These are phyloP conservation scores for Drosophila melanosoma DNA, from an alignment of 2,888 invertebrate species.

Conservation along the genomic window DNA sequence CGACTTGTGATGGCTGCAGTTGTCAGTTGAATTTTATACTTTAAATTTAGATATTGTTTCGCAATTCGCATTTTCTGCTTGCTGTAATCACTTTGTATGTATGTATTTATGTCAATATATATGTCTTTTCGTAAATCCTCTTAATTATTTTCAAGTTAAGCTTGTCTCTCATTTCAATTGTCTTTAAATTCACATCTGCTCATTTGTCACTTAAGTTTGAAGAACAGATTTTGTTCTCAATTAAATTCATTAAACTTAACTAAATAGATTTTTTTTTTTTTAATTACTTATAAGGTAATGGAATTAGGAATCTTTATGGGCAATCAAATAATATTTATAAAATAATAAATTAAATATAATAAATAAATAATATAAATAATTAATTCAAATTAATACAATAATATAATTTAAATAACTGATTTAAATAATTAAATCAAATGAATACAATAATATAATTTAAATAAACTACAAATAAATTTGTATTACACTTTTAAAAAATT, in stretches of 20 bases:
- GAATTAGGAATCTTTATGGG: background rate
- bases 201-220: background rate
- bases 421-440: too few relatives aligned
- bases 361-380: too few relatives aligned
- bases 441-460: too few relatives aligned
- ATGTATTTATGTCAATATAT: background rate
- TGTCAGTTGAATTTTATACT: conserved; percentile 5
- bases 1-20: background rate
- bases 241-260: background rate
- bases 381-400: too few relatives aligned
- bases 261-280: background rate
- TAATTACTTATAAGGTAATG: background rate
- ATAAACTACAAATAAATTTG: background rate
- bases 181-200: background rate
- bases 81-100: background rate
- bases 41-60: background rate
- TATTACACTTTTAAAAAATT: background rate
- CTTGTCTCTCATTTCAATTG: background rate
- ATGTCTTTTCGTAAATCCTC: background rate
- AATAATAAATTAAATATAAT: background rate
- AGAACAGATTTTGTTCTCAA: background rate
- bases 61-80: background rate
- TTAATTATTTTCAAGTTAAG: background rate
- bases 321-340: background rate
- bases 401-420: too few relatives aligned